Conservation (phyloP, 2,113 vertebrate species). For the Furnarius figulus region DNA sequence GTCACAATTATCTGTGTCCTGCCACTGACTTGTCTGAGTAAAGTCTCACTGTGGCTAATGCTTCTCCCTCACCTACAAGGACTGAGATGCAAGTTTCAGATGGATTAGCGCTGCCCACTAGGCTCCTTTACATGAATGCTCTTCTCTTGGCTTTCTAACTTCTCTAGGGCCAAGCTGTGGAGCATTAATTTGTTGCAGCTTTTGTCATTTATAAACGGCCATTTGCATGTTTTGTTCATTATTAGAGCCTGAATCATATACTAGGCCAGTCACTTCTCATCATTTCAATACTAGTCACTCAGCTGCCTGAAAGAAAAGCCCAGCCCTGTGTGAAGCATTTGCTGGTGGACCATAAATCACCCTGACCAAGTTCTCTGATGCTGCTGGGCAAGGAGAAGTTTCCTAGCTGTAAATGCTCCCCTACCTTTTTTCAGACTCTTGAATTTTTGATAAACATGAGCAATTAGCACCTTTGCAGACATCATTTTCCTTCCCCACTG, state of each 20-base stretch:
- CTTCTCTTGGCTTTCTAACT: neutral
- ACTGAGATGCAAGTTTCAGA: neutral
- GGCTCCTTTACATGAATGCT: neutral
- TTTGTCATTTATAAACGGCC: neutral
- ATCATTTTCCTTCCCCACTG: neutral
- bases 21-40: neutral
- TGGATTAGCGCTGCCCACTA: neutral
- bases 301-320: neutral
- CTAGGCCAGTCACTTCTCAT: slow-evolving; percentile 37
- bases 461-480: neutral
- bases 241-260: neutral
- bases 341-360: neutral
- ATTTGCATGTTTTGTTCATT: slow-evolving; percentile 22
- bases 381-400: neutral
- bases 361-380: neutral
- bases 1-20: neutral
- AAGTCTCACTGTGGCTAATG: neutral
- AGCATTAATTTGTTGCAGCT: slow-evolving; percentile 8
- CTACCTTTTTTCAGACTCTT: neutral
- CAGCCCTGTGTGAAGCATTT: neutral
- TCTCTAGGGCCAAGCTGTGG: neutral
- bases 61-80: neutral
- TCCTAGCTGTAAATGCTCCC: neutral
- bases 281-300: slow-evolving; percentile 14
- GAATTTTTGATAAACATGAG: slow-evolving; percentile 26